Evolutionary conservation across 2,113 vertebrate species (phyloP).

Genomic region (Ictalurus punctatus): DNA sequence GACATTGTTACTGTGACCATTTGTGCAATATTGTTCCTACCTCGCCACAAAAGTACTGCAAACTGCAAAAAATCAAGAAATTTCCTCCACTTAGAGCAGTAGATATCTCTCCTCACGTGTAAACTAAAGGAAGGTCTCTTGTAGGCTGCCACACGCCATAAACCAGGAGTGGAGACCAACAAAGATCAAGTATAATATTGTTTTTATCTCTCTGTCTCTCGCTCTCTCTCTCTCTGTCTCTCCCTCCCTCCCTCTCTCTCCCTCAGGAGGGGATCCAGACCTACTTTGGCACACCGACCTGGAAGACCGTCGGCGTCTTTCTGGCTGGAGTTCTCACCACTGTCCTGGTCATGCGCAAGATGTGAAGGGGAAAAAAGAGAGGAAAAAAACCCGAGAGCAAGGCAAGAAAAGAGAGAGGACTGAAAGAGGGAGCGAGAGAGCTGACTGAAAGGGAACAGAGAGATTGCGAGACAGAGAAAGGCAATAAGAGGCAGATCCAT

Average conservation of each 20-base stretch:
- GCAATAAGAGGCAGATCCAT: constrained; percentile 2
- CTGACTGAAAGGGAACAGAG: constrained; percentile 36
- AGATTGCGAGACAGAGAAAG: not conserved
- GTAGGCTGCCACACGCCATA: too few species aligned
- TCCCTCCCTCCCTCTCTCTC: not conserved
- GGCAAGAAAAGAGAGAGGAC: constrained; percentile 18
- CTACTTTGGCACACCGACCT: constrained; percentile 86
- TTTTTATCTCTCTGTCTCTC: too few species aligned
- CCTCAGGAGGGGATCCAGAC: constrained; percentile 83
- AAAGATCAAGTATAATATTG: too few species aligned
- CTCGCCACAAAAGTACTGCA: too few species aligned
- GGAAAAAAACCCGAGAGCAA: not conserved
- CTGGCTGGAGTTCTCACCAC: constrained; percentile 85
- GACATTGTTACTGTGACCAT: too few species aligned
- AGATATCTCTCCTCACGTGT: too few species aligned
- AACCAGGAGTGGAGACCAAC: too few species aligned
- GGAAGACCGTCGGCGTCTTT: constrained; percentile 86
- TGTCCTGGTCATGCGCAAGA: constrained; percentile 82
- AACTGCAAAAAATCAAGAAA: too few species aligned
- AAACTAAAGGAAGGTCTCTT: too few species aligned
- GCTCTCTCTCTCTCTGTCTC: too few species aligned
- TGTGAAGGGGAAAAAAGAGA: constrained; percentile 64
- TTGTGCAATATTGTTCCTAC: too few species aligned
- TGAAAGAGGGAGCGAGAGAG: constrained; percentile 28
- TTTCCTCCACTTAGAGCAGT: too few species aligned